A percentile compares a stretch with the other conserved stretches of the same genome.
Evolutionary conservation across 2,888 invertebrate genomes (phyloP).

Genomic region (Steinernema scapterisci): DNA sequence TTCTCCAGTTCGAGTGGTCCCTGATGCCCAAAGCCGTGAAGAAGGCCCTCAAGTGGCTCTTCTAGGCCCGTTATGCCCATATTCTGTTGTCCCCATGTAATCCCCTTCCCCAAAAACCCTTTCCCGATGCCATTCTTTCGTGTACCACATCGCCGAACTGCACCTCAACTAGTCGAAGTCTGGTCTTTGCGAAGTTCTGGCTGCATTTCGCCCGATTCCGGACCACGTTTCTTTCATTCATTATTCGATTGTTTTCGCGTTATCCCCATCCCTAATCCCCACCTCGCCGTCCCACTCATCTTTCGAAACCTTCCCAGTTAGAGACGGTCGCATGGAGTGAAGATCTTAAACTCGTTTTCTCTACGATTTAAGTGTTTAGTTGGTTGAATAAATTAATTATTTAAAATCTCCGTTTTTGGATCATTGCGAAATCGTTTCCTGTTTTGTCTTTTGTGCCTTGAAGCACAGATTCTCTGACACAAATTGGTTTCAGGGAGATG

Average conservation of each 20-base stretch:
- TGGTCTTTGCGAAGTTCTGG: constrained; percentile 1
- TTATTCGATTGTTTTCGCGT: constrained; percentile 9
- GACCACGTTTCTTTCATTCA: constrained; percentile 31
- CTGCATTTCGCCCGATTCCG: neutral
- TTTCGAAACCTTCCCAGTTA: neutral
- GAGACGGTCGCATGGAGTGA: neutral
- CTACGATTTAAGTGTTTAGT: neutral
- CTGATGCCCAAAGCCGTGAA: constrained; percentile 53
- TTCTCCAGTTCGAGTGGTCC: constrained; percentile 60
- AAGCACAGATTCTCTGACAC: no score
- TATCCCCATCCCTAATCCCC: neutral
- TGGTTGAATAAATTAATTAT: constrained; percentile 22
- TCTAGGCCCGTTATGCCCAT: constrained; percentile 45
- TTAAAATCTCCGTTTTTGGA: neutral
- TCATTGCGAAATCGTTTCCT: no score
- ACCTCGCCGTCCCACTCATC: neutral
- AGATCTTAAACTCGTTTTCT: neutral
- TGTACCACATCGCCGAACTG: constrained; percentile 12
- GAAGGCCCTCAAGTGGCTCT: constrained; percentile 58
- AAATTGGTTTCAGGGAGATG: no score
- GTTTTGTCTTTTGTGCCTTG: no score
- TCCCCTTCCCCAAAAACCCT: neutral
- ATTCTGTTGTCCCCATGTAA: neutral
- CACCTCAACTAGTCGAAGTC: neutral
- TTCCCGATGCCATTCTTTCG: neutral